phyloP scores from a whole-genome alignment of 1,140 invertebrate genomes.

The Ceratosolen solmsi region DNA sequence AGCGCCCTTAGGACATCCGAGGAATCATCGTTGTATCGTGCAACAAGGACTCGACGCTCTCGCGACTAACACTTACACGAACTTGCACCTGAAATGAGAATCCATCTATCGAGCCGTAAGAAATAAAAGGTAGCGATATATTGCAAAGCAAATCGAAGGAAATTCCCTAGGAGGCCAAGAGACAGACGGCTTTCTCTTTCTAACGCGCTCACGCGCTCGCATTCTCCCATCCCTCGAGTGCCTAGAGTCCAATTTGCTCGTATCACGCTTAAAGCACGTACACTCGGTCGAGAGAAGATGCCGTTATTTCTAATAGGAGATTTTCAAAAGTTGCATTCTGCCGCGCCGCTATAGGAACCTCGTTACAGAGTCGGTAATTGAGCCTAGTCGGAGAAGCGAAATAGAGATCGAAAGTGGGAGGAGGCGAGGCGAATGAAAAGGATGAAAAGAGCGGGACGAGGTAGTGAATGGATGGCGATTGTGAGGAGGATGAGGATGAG shows the following conservation, averaged over 20 bases:
- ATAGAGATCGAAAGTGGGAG: constrained; percentile 45
- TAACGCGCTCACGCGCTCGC: neutral
- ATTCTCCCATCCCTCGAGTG: constrained; percentile 20
- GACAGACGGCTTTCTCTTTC: neutral
- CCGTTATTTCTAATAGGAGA: constrained; percentile 72
- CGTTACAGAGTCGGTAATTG: constrained; percentile 48
- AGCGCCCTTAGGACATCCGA: too few species aligned
- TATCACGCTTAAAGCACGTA: constrained; percentile 54
- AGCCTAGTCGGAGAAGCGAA: constrained; percentile 17
- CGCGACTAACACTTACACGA: neutral
- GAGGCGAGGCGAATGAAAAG: constrained; percentile 14
- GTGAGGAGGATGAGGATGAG: neutral
- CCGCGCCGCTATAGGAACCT: constrained; percentile 54
- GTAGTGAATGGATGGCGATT: neutral
- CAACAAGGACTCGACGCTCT: neutral
- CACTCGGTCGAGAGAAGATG: constrained; percentile 60
- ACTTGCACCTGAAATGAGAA: constrained; percentile 42
- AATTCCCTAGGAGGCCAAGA: neutral
- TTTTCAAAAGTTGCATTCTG: constrained; percentile 69
- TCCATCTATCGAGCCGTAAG: constrained; percentile 42
- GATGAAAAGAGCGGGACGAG: neutral
- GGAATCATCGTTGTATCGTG: neutral
- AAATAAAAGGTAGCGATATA: constrained; percentile 2
- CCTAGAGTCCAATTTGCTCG: constrained; percentile 49
- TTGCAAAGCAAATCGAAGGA: neutral